Base-by-base conservation (phyloP, 2,797 vertebrate species). In the Xerus rutilus region DNA sequence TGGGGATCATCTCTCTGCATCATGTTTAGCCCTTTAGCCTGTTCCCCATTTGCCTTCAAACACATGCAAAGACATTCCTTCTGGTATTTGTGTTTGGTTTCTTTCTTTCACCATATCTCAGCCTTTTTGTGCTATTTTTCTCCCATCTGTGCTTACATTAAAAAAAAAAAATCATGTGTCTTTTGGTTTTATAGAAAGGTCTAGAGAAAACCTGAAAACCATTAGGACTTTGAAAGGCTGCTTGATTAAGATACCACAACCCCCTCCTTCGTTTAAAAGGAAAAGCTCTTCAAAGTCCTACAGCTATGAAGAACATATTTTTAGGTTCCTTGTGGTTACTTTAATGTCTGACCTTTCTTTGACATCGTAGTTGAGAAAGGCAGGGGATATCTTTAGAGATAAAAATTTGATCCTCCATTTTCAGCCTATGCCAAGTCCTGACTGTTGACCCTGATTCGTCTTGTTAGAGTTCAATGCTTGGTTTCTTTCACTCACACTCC, bases 261-360 rank as follows among this genome's bases (percentile, higher is more conserved):
- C 28, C 18, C 2, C 93, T 43, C 49, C 32, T 43, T 79, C 73
- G 11, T 94, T 98, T 97, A 69, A 93, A 97, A 96, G 93, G 79
- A 85, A 96, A 93, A 86, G 59, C 52, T 94, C 95, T 98, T 97
- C 94, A 96, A 97, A 97, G 94, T 95, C 81, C 30, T 76, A 8
- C 3, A 74, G 59, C 79, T 93, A 85, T 67, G 92, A 93, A 94
- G 79, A 92, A 91, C 92, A 96, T 93, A 94, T 93, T 97, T 96
- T 85, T 93, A 89, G 76, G 81, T 70, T 98, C 76, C 86, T 93
- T 93, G 91, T 57, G 96, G 97, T 97, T 97, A 78, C 95, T 97
- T 95, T 97, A 97, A 97, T 90, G 93, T 96, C 96, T 97, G 97
- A 77, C 94, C 95, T 97, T 95, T 95, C 76, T 94, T 95, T 96